Conservation (phyloP, 2,888 invertebrate genomes). For the Drosophila neotestacea region DNA sequence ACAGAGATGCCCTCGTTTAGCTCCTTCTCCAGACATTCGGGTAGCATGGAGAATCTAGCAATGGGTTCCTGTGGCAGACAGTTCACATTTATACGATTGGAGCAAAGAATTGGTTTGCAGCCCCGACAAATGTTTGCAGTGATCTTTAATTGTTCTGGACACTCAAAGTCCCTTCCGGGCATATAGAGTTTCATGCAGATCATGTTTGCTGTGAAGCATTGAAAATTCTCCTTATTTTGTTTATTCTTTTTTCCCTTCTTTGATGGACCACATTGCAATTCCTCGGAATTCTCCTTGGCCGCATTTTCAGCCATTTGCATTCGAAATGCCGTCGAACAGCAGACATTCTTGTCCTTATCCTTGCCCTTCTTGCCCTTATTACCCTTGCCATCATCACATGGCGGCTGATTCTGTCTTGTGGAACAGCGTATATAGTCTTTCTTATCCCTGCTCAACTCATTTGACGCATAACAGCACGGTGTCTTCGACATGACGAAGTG, state of each 20-base stretch:
- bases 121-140: conserved; percentile 47
- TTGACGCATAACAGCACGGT: conserved; percentile 48
- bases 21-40: conserved; percentile 55
- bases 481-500: conserved; percentile 32
- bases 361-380: conserved; percentile 35
- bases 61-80: conserved; percentile 44
- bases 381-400: not conserved
- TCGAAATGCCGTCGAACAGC: conserved; percentile 55
- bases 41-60: conserved; percentile 42
- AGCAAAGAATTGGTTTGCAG: conserved; percentile 42
- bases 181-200: conserved; percentile 55
- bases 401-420: conserved; percentile 16
- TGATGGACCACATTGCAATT: conserved; percentile 11
- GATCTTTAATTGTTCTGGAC: conserved; percentile 35
- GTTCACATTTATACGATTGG: conserved; percentile 60
- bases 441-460: conserved; percentile 34
- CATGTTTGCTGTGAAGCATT: conserved; percentile 53
- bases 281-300: conserved; percentile 10
- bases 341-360: conserved; percentile 29
- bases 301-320: conserved; percentile 31
- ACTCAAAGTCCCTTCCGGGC: conserved; percentile 64
- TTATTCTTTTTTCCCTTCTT: conserved; percentile 46
- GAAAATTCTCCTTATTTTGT: conserved; percentile 13
- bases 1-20: conserved; percentile 59
- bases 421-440: conserved; percentile 57